Percentiles rank a stretch among this genome's conserved stretches.
Evolutionary conservation across 2,888 invertebrate species (phyloP).

Genomic region (Drosophila borborema): DNA sequence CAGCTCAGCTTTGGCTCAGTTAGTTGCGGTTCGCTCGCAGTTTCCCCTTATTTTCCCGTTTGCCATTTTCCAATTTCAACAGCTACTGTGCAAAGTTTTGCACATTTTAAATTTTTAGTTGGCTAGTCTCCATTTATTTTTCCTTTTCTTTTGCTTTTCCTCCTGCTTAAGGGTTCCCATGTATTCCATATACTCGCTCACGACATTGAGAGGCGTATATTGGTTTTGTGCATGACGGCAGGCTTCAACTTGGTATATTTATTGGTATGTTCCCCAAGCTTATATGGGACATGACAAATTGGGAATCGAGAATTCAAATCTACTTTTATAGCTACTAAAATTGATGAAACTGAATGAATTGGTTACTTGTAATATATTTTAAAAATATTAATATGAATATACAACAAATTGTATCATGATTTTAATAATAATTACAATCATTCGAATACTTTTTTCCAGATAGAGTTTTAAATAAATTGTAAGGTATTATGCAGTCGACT

Average conservation of each 20-base stretch:
- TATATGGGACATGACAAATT: no score
- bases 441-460: not conserved
- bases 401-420: no score
- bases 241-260: no score
- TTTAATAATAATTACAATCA: no score
- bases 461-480: not conserved
- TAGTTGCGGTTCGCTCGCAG: conserved; percentile 69
- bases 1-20: conserved; percentile 46
- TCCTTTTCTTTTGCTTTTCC: conserved; percentile 9
- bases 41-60: conserved; percentile 25
- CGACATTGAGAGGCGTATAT: not conserved
- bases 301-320: no score
- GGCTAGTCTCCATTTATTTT: conserved; percentile 48
- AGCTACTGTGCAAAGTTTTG: conserved; percentile 59
- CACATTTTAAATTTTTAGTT: conserved; percentile 73
- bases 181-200: conserved; percentile 22
- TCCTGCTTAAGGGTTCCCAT: conserved; percentile 10
- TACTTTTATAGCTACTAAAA: no score
- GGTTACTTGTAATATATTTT: no score
- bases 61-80: conserved; percentile 36
- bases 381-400: no score
- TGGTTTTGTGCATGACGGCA: not conserved
- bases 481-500: not conserved
- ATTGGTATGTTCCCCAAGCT: no score
- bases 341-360: no score